A percentile compares a stretch with the other conserved stretches of the same genome.
Conservation (phyloP, 1,140 invertebrate genomes). For the Doryteuthis pealeii region DNA sequence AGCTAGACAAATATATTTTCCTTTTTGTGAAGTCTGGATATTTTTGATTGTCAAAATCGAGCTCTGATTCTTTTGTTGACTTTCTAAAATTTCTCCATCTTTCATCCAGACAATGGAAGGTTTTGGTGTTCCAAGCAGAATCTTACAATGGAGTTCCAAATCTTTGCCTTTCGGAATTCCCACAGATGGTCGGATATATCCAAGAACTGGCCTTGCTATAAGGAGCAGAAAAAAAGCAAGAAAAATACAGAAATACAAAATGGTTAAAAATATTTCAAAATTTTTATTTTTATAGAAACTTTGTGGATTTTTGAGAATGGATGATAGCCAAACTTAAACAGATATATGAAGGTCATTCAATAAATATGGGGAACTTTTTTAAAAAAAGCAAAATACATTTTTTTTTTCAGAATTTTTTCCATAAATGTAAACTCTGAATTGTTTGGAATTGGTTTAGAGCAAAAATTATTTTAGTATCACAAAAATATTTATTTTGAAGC, state of each 20-base stretch:
- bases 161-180: constrained; percentile 44
- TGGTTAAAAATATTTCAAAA: constrained; percentile 15
- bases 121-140: constrained; percentile 60
- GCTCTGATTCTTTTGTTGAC: constrained; percentile 23
- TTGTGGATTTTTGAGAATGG: too few relatives aligned
- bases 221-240: constrained; percentile 17
- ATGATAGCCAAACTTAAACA: too few relatives aligned
- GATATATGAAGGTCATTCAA: too few relatives aligned
- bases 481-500: too few relatives aligned
- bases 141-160: constrained; percentile 54
- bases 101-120: constrained; percentile 61
- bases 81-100: constrained; percentile 42
- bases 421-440: too few relatives aligned
- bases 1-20: constrained; percentile 61
- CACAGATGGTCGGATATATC: constrained; percentile 50
- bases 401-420: too few relatives aligned
- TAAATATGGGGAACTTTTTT: too few relatives aligned
- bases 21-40: constrained; percentile 50
- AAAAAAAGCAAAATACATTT: too few relatives aligned
- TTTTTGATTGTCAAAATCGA: constrained; percentile 44
- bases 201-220: constrained; percentile 55
- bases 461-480: too few relatives aligned
- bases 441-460: too few relatives aligned
- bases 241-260: too few relatives aligned
- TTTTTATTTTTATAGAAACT: too few relatives aligned